These are phyloP conservation scores for Ophion ventricosus DNA, from an alignment of 2,888 invertebrate species.

Conservation along the genomic window DNA sequence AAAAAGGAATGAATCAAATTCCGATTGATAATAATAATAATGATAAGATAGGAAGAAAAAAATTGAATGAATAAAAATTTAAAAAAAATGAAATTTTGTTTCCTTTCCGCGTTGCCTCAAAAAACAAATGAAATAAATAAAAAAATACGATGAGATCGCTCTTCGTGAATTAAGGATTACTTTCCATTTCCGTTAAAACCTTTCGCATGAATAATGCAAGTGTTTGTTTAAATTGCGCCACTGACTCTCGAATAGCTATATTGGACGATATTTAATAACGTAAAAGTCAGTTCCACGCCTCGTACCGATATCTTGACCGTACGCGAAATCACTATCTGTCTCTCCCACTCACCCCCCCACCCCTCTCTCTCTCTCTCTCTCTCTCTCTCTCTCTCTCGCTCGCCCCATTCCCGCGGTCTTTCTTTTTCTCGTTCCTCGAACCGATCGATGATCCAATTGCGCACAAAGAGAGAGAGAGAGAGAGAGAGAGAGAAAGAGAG, in stretches of 20 bases:
- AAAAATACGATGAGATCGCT: background rate
- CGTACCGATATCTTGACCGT: slow-evolving; percentile 1
- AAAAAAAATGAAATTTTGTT: background rate
- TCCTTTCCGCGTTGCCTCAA: slow-evolving; percentile 20
- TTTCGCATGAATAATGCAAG: slow-evolving; percentile 5
- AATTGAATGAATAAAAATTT: too few relatives aligned
- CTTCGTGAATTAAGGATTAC: slow-evolving; percentile 21
- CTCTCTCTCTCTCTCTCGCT: background rate
- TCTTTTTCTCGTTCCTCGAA: slow-evolving; percentile 23
- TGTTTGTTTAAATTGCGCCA: slow-evolving; percentile 20
- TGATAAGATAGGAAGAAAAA: too few relatives aligned
- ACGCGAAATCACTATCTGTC: slow-evolving; percentile 15
- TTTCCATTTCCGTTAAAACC: slow-evolving; percentile 25
- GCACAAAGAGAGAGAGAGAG: slow-evolving; percentile 8
- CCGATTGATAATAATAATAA: too few relatives aligned
- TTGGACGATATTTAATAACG: slow-evolving; percentile 32
- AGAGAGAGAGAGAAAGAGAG: background rate
- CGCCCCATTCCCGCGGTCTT: background rate
- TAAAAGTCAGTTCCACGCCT: slow-evolving; percentile 20
- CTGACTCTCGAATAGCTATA: slow-evolving; percentile 27
- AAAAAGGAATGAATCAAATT: too few relatives aligned
- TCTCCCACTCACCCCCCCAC: too few relatives aligned
- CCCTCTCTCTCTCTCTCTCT: too few relatives aligned
- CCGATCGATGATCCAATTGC: slow-evolving; percentile 65
- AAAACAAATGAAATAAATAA: background rate